Evolutionary conservation across 2,113 vertebrate genomes (phyloP).

Genomic region (Vidua chalybeata): DNA sequence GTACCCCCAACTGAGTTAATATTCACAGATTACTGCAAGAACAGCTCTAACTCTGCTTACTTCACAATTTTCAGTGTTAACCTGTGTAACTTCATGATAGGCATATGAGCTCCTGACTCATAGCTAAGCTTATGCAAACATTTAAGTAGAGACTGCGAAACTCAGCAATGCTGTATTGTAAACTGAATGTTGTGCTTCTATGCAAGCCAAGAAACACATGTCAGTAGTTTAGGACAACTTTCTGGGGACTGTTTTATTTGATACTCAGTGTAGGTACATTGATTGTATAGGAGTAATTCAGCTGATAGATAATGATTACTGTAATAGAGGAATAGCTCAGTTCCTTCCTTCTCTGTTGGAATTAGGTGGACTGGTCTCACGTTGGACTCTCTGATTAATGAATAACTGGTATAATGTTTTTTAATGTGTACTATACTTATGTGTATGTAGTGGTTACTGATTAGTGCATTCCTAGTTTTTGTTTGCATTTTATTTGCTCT

Average conservation of each 20-base stretch:
- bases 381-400: background rate
- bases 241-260: background rate
- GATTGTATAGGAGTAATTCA: background rate
- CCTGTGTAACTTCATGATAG: background rate
- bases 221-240: background rate
- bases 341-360: background rate
- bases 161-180: background rate
- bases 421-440: background rate
- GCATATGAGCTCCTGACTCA: background rate
- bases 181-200: background rate
- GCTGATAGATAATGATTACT: background rate
- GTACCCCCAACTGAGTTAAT: background rate
- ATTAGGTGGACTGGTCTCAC: background rate
- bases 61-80: background rate
- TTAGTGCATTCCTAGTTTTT: background rate
- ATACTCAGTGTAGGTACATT: background rate
- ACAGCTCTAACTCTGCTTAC: background rate
- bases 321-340: background rate
- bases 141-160: background rate
- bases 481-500: background rate
- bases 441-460: constrained; percentile 39
- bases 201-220: background rate
- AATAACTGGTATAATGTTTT: background rate
- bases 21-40: background rate
- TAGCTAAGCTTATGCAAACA: background rate